Evolutionary conservation across 1,140 invertebrate species (phyloP).

Genomic region (Plutomurus gul): DNA sequence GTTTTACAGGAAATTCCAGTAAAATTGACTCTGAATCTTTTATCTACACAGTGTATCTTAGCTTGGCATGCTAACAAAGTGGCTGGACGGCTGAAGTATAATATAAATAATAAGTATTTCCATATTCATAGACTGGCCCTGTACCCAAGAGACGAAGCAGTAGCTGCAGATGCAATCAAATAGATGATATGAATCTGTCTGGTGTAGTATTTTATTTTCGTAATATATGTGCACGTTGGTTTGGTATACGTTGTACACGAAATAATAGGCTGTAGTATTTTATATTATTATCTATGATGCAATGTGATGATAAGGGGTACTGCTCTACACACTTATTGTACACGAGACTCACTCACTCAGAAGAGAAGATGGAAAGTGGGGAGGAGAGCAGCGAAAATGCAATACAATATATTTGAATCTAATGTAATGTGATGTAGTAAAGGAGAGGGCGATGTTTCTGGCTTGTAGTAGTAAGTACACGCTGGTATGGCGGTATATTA

Average conservation of each 20-base stretch:
- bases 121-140: constrained; percentile 10
- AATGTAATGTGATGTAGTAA: constrained; percentile 20
- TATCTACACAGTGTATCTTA: background rate
- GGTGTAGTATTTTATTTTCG: constrained; percentile 15
- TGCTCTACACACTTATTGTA: background rate
- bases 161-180: constrained; percentile 6
- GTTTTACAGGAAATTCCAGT: background rate
- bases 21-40: background rate
- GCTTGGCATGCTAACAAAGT: background rate
- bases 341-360: background rate
- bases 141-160: background rate
- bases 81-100: too few relatives aligned
- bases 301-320: constrained; percentile 28
- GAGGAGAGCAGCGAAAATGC: background rate
- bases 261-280: background rate
- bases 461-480: too few relatives aligned
- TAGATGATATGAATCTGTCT: constrained; percentile 9
- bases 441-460: constrained; percentile 3
- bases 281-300: constrained; percentile 26
- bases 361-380: background rate
- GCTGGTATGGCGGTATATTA: background rate
- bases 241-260: background rate
- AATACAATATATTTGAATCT: constrained; percentile 17
- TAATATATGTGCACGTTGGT: constrained; percentile 9
- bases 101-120: background rate